Percentiles rank a stretch among this genome's conserved stretches.
These are phyloP conservation scores for Neopelma chrysocephalum DNA, from an alignment of 2,797 vertebrate genomes.

Conservation along the genomic window DNA sequence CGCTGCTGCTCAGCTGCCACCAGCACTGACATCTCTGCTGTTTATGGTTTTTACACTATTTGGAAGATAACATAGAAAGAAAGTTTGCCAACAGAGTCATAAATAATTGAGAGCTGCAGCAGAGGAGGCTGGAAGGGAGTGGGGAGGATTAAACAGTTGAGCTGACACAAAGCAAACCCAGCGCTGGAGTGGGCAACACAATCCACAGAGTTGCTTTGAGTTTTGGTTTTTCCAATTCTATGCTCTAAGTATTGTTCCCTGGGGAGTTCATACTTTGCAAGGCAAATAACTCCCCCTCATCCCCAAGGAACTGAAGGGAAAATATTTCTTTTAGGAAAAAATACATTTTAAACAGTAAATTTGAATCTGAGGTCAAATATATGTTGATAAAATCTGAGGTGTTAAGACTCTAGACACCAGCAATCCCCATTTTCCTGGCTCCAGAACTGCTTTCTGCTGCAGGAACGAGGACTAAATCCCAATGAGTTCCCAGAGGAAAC, in stretches of 20 bases:
- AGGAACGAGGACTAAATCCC: not conserved
- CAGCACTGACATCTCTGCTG: not conserved
- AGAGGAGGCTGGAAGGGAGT: not conserved
- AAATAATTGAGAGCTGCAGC: slow-evolving; percentile 37
- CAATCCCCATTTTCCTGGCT: not conserved
- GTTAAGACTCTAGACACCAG: not conserved
- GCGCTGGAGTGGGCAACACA: rapidly evolving
- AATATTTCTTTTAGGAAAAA: not conserved
- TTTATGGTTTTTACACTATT: not conserved
- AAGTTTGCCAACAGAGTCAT: slow-evolving; percentile 33
- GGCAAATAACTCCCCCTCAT: not conserved
- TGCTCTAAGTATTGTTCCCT: not conserved
- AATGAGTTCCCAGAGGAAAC: not conserved
- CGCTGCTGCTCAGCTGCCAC: not conserved
- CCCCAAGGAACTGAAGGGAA: not conserved
- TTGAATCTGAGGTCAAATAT: not conserved
- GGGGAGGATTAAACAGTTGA: not conserved
- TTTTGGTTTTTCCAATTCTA: not conserved
- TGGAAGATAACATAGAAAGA: not conserved
- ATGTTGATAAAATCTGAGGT: not conserved
- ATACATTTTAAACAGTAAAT: not conserved
- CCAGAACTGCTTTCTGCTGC: not conserved
- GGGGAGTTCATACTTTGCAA: not conserved
- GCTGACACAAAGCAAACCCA: not conserved
- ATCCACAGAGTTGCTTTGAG: not conserved